phyloP scores from a whole-genome alignment of 2,888 invertebrate species.

The Thereva unica region DNA sequence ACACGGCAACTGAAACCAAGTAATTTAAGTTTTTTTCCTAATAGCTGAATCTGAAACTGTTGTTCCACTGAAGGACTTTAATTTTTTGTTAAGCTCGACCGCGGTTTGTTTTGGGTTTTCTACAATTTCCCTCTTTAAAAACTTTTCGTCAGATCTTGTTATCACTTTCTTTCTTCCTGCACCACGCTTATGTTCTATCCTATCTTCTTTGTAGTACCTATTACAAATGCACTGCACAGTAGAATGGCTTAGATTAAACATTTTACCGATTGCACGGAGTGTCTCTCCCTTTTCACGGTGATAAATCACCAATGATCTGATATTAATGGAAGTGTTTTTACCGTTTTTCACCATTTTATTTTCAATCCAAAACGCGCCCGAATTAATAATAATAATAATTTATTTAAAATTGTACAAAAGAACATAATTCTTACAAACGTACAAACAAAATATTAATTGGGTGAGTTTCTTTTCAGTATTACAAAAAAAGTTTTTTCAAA shows the following conservation, averaged over 20 bases:
- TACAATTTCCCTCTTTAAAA: conserved; percentile 1
- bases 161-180: background rate
- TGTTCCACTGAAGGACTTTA: background rate
- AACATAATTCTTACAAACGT: too few relatives aligned
- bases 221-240: conserved; percentile 2
- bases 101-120: conserved; percentile 5
- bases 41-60: too few relatives aligned
- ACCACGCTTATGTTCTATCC: background rate
- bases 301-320: conserved; percentile 14
- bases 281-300: conserved; percentile 5
- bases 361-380: too few relatives aligned
- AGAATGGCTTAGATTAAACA: background rate
- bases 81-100: conserved; percentile 9
- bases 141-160: background rate
- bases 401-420: too few relatives aligned
- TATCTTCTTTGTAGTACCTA: background rate
- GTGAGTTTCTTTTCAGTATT: too few relatives aligned
- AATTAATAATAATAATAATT: too few relatives aligned
- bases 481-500: too few relatives aligned
- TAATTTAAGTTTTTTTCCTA: too few relatives aligned
- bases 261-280: conserved; percentile 12
- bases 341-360: conserved; percentile 5
- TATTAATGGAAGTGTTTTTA: conserved; percentile 14
- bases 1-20: too few relatives aligned
- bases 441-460: too few relatives aligned